Percentiles rank a stretch among this genome's conserved stretches.
phyloP scores from a whole-genome alignment of 2,113 vertebrate genomes.

The Glareola pratincola region DNA sequence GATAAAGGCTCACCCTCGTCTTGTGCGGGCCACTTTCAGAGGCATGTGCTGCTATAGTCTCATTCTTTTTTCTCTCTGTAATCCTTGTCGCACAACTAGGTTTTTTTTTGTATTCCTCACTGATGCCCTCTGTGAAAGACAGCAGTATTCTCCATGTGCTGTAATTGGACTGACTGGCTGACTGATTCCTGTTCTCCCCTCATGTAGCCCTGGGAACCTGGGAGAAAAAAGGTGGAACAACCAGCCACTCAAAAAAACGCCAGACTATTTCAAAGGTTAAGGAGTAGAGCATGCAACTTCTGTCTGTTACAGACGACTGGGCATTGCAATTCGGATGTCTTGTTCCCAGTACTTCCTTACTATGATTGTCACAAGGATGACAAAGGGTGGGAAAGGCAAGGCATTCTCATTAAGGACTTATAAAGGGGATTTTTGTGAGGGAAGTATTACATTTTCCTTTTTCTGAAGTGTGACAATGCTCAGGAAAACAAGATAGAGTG shows the following conservation, averaged over 20 bases:
- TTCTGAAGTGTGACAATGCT: background rate
- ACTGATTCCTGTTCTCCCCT: conserved; percentile 50
- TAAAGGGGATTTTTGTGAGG: background rate
- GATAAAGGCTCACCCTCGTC: background rate
- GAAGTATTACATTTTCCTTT: background rate
- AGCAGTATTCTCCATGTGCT: conserved; percentile 2
- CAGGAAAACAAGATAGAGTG: background rate
- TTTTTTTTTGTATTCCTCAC: conserved; percentile 22
- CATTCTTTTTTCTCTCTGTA: conserved; percentile 7
- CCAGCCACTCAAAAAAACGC: conserved; percentile 47
- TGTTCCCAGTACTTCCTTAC: conserved; percentile 32
- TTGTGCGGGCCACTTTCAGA: background rate
- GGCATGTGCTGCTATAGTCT: background rate
- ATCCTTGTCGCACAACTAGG: conserved; percentile 53
- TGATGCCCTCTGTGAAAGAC: conserved; percentile 46
- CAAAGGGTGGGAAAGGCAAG: conserved; percentile 1
- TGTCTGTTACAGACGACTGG: conserved; percentile 51
- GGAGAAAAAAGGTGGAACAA: conserved; percentile 58
- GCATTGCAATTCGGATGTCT: conserved; percentile 53
- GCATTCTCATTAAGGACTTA: background rate
- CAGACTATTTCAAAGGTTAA: conserved; percentile 66
- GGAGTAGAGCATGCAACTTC: conserved; percentile 46
- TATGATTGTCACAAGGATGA: conserved; percentile 37
- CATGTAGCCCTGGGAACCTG: conserved; percentile 37
- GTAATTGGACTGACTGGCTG: conserved; percentile 68